These are phyloP conservation scores for Brachylomia viminalis DNA, from an alignment of 2,888 invertebrate species.

Conservation along the genomic window DNA sequence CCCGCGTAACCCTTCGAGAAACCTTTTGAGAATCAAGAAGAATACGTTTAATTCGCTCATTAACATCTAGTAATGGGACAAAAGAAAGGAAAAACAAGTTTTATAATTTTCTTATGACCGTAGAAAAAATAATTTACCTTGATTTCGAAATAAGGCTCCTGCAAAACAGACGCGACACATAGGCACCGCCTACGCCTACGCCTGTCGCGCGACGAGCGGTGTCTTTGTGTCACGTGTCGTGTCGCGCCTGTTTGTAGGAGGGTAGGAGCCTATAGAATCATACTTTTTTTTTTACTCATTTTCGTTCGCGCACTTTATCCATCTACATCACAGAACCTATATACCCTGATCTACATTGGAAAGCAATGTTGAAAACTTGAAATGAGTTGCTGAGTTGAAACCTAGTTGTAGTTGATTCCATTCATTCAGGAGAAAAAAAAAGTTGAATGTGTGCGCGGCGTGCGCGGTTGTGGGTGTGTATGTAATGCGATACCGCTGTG, in stretches of 20 bases:
- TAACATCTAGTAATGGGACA: neutral
- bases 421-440: neutral
- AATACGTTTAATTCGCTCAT: slow-evolving; percentile 14
- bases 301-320: neutral
- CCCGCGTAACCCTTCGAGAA: neutral
- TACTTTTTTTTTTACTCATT: neutral
- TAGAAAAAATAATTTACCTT: neutral
- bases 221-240: too few species aligned
- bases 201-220: too few species aligned
- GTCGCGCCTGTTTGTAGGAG: too few species aligned
- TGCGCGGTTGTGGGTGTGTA: neutral
- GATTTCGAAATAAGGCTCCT: neutral
- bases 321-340: too few species aligned
- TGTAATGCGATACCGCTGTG: slow-evolving; percentile 5
- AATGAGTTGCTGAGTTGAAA: neutral
- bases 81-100: neutral
- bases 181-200: too few species aligned
- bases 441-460: slow-evolving; percentile 14
- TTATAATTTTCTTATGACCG: too few species aligned
- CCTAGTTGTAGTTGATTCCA: neutral
- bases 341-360: neutral
- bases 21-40: neutral
- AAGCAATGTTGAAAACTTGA: slow-evolving; percentile 16
- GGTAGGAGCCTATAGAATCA: too few species aligned
- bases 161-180: too few species aligned